A percentile compares a stretch with the other conserved stretches of the same genome.
Conservation (phyloP, 1,140 invertebrate species). For the Dinothrombium tinctorium region DNA sequence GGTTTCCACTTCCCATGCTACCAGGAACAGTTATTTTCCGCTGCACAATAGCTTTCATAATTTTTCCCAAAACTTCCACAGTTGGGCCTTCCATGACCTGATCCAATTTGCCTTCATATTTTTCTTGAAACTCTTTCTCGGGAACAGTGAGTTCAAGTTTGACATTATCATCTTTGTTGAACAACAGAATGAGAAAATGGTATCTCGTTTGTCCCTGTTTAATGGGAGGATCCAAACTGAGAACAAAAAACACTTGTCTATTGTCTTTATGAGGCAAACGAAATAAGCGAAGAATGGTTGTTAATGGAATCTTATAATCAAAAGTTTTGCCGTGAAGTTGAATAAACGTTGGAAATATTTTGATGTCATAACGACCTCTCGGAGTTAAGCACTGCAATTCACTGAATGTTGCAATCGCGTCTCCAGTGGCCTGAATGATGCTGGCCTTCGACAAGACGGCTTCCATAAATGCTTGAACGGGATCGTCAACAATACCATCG, state of each 20-base stretch:
- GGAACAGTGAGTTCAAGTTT: conserved; percentile 73
- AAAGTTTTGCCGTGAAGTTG: conserved; percentile 99
- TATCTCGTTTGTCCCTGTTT: conserved; percentile 93
- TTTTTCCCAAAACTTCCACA: conserved; percentile 79
- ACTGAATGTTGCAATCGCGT: conserved; percentile 86
- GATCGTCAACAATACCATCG: conserved; percentile 54
- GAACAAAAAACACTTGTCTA: conserved; percentile 95
- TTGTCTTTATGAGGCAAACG: conserved; percentile 88
- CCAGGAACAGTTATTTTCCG: conserved; percentile 86
- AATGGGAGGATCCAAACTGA: conserved; percentile 91
- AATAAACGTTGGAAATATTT: conserved; percentile 89
- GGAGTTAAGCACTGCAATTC: conserved; percentile 96
- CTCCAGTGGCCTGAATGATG: conserved; percentile 87
- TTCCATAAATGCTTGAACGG: conserved; percentile 82
- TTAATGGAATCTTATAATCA: conserved; percentile 97
- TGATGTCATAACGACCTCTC: conserved; percentile 97
- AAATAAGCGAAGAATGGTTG: conserved; percentile 78
- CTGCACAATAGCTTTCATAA: conserved; percentile 87
- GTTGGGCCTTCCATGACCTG: conserved; percentile 78
- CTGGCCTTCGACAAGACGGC: conserved; percentile 84
- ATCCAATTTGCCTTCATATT: conserved; percentile 76
- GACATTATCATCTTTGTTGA: conserved; percentile 65
- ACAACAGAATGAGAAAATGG: conserved; percentile 82
- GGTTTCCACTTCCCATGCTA: conserved; percentile 17
- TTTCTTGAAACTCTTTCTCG: conserved; percentile 75